Evolutionary conservation across 2,113 vertebrate genomes (phyloP).

Genomic region (Aleadryas rufinucha): DNA sequence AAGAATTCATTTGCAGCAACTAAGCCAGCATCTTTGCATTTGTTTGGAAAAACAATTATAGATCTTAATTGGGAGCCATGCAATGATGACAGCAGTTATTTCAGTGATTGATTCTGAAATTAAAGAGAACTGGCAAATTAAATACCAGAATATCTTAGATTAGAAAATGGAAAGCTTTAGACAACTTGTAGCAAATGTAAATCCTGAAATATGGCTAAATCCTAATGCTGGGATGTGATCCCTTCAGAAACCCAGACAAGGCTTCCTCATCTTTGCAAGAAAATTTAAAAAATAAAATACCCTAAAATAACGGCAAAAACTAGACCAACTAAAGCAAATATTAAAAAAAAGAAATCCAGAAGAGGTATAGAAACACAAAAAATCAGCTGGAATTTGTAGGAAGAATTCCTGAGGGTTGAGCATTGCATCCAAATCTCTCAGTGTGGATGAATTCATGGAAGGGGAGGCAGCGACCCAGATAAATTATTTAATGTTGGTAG

Average conservation of each 20-base stretch:
- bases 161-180: neutral
- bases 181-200: neutral
- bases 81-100: conserved; percentile 78
- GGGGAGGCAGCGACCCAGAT: neutral
- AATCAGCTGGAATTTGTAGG: neutral
- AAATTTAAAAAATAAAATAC: too few species aligned
- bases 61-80: conserved; percentile 73
- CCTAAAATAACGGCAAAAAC: neutral
- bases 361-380: neutral
- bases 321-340: neutral
- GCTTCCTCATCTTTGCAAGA: neutral
- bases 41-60: conserved; percentile 78
- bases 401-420: neutral
- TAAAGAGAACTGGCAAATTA: conserved; percentile 68
- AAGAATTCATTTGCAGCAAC: conserved; percentile 70
- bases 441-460: neutral
- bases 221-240: neutral
- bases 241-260: neutral
- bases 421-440: neutral
- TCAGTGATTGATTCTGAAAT: conserved; percentile 74
- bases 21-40: conserved; percentile 69
- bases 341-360: neutral
- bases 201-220: neutral
- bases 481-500: neutral
- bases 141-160: conserved; percentile 6